These are phyloP conservation scores for Stegostoma tigrinum DNA, from an alignment of 2,113 vertebrate species.

Conservation along the genomic window DNA sequence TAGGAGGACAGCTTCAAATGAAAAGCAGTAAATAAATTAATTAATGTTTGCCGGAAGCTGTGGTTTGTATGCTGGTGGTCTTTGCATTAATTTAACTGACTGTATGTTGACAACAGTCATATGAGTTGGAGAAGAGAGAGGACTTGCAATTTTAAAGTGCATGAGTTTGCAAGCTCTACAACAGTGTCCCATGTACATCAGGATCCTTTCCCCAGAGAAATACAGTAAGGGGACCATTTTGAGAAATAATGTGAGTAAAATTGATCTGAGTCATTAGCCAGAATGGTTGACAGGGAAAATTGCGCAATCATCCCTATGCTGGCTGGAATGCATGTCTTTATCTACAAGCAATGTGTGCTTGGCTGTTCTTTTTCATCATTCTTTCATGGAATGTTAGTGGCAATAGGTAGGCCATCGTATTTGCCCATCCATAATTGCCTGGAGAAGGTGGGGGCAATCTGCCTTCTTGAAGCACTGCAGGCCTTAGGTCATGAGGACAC, in stretches of 20 bases:
- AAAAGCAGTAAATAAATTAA: not conserved
- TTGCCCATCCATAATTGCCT: too few species aligned
- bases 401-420: too few species aligned
- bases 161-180: not conserved
- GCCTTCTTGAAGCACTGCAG: too few species aligned
- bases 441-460: too few species aligned
- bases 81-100: not conserved
- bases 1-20: not conserved
- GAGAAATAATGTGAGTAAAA: not conserved
- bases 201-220: not conserved
- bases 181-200: not conserved
- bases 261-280: not conserved
- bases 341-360: not conserved
- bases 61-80: not conserved
- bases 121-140: not conserved
- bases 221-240: not conserved
- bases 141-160: not conserved
- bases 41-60: not conserved
- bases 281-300: not conserved
- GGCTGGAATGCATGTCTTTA: not conserved
- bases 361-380: not conserved
- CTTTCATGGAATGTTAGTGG: too few species aligned
- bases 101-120: not conserved
- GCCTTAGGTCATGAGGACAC: too few species aligned
- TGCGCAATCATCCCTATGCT: not conserved